phyloP scores from a whole-genome alignment of 2,888 invertebrate species.

The Artemia sp. region DNA sequence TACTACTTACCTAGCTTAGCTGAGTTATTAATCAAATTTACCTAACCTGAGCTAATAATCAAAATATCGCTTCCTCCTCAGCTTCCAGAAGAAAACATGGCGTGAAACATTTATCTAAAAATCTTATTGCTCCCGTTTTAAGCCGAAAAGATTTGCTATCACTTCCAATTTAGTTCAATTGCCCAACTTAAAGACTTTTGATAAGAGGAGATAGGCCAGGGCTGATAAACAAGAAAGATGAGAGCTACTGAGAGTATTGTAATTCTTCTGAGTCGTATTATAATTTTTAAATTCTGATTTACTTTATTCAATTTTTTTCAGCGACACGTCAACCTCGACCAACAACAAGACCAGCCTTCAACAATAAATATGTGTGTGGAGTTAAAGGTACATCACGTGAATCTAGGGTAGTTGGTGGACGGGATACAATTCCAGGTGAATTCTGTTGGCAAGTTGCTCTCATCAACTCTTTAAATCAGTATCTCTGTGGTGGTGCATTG shows the following conservation, averaged over 20 bases:
- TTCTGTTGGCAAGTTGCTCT: slow-evolving; percentile 92
- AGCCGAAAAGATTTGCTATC: too few relatives aligned
- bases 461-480: slow-evolving; percentile 81
- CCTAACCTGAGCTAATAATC: too few relatives aligned
- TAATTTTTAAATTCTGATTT: background rate
- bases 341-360: slow-evolving; percentile 49
- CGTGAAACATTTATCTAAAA: too few relatives aligned
- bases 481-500: slow-evolving; percentile 77
- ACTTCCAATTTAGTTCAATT: too few relatives aligned
- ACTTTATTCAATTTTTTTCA: slow-evolving; percentile 2
- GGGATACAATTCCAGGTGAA: slow-evolving; percentile 74
- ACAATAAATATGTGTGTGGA: slow-evolving; percentile 79
- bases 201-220: too few relatives aligned
- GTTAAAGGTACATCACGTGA: slow-evolving; percentile 59
- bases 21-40: too few relatives aligned
- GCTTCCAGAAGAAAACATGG: too few relatives aligned
- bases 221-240: background rate
- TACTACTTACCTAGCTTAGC: too few relatives aligned
- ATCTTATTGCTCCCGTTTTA: too few relatives aligned
- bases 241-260: background rate
- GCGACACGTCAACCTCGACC: slow-evolving; percentile 29
- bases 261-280: background rate
- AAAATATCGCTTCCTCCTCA: too few relatives aligned
- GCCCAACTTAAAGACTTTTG: too few relatives aligned
- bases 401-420: slow-evolving; percentile 63